These are phyloP conservation scores for Bombus confusus DNA, from an alignment of 1,140 invertebrate genomes.

Conservation along the genomic window DNA sequence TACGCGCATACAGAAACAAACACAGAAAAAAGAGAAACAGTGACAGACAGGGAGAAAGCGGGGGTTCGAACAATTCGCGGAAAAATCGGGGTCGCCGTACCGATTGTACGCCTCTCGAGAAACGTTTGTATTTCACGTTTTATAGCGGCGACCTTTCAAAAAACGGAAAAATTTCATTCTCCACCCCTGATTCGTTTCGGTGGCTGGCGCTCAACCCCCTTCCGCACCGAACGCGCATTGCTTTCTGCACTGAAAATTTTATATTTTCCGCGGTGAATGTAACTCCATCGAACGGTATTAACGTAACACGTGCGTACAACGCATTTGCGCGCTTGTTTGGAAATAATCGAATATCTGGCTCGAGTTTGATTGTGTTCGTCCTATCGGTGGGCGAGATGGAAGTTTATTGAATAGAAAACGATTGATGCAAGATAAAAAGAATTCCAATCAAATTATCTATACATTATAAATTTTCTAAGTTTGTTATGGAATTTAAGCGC, in stretches of 20 bases:
- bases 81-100: slow-evolving; percentile 48
- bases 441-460: not conserved
- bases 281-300: slow-evolving; percentile 53
- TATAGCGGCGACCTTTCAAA: slow-evolving; percentile 48
- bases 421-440: not conserved
- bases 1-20: not conserved
- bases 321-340: slow-evolving; percentile 8
- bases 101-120: slow-evolving; percentile 51
- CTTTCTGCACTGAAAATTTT: slow-evolving; percentile 29
- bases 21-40: too few relatives aligned
- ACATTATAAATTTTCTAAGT: not conserved
- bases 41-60: not conserved
- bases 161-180: slow-evolving; percentile 48
- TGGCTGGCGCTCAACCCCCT: not conserved
- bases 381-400: not conserved
- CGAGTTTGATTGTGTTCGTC: not conserved
- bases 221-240: not conserved
- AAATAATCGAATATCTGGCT: slow-evolving; percentile 39
- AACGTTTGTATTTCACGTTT: slow-evolving; percentile 65
- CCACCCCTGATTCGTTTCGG: not conserved
- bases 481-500: too few relatives aligned
- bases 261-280: slow-evolving; percentile 27
- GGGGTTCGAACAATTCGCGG: slow-evolving; percentile 17
- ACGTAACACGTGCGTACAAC: slow-evolving; percentile 32
- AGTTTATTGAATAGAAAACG: not conserved